Evolutionary conservation across 2,797 vertebrate genomes (phyloP), one percentile per base, ranked within the genome.

Genomic region (Schizopygopsis malacanthus): DNA sequence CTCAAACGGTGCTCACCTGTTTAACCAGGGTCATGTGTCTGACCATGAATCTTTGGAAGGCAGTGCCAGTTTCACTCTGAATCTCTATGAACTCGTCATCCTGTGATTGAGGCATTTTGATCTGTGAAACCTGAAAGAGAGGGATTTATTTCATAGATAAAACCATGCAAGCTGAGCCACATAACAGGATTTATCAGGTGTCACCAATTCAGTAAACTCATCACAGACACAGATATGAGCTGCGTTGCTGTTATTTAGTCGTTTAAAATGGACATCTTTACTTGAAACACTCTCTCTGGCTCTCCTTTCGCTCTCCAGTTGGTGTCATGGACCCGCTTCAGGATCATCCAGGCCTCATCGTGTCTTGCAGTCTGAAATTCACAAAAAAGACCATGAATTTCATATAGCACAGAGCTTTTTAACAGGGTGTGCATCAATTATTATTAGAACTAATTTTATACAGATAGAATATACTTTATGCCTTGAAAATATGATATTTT

Each of bases 291-390:
- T 90, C 96, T 96, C 92, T 99, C 97, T 0, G 98, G 98, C 87
- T 98, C 95, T 0, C 98, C 98, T 79, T 98, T 99, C 8, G 98
- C 98, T 63, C 98, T 93, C 98, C 99, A 99, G 93, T 99, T 99
- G 88, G 98, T 99, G 92, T 99, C 98, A 2, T 99, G 98, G 86
- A 99, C 96, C 72, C 93, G 93, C 84, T 98, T 96, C 87, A 99
- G 96, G 87, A 99, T 95, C 98, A 99, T 99, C 98, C 98, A 99
- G n/a, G 98, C 98, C 94, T 99, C 98, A 0, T 99, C 98, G 0
- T 99, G 98, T 86, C 98, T 97, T 8, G 96, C 97, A 75, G 93
- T 96, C 98, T 99, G 92, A 85, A 77, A 25, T 77, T 92, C 87
- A 92, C 91, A 91, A 89, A 91, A 91, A 28, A 65, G 2, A 28